Conservation (phyloP, 1,140 invertebrate species). For the Aphaenogaster rudis region DNA sequence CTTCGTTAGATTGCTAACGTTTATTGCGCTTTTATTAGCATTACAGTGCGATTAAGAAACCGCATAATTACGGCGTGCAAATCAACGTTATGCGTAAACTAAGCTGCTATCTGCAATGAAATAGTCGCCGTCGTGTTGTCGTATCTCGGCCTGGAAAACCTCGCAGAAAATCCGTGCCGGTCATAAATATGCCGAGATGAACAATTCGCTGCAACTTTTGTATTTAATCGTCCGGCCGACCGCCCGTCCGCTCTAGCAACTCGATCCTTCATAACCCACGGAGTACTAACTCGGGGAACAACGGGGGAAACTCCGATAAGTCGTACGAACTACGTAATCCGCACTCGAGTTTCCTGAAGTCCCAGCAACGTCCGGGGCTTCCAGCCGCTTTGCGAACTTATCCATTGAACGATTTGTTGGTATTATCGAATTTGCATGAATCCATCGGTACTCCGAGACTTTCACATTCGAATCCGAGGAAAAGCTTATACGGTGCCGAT, state of each 20-base stretch:
- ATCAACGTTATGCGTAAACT: slow-evolving; percentile 64
- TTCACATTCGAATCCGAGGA: slow-evolving; percentile 53
- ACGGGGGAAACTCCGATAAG: slow-evolving; percentile 74
- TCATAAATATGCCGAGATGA: slow-evolving; percentile 46
- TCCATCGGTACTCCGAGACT: slow-evolving; percentile 55
- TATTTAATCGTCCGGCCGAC: slow-evolving; percentile 71
- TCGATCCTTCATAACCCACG: slow-evolving; percentile 64
- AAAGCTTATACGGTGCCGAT: slow-evolving; percentile 43
- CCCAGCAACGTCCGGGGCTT: slow-evolving; percentile 44
- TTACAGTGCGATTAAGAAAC: slow-evolving; percentile 52
- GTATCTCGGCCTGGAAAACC: slow-evolving; percentile 30
- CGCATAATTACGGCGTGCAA: slow-evolving; percentile 54
- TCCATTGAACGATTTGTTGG: slow-evolving; percentile 71
- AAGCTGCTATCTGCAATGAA: slow-evolving; percentile 52
- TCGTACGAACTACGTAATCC: slow-evolving; percentile 74
- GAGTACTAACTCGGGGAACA: slow-evolving; percentile 59
- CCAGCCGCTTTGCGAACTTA: slow-evolving; percentile 63
- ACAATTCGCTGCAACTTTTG: slow-evolving; percentile 65
- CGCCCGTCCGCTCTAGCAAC: neutral
- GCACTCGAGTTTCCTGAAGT: slow-evolving; percentile 66
- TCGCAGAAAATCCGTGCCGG: slow-evolving; percentile 52
- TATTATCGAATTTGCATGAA: slow-evolving; percentile 76
- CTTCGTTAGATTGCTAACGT: neutral
- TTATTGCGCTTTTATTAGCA: slow-evolving; percentile 29
- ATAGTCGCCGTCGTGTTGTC: slow-evolving; percentile 30